These are phyloP conservation scores for Clanis bilineata DNA, from an alignment of 2,888 invertebrate species.

Conservation along the genomic window DNA sequence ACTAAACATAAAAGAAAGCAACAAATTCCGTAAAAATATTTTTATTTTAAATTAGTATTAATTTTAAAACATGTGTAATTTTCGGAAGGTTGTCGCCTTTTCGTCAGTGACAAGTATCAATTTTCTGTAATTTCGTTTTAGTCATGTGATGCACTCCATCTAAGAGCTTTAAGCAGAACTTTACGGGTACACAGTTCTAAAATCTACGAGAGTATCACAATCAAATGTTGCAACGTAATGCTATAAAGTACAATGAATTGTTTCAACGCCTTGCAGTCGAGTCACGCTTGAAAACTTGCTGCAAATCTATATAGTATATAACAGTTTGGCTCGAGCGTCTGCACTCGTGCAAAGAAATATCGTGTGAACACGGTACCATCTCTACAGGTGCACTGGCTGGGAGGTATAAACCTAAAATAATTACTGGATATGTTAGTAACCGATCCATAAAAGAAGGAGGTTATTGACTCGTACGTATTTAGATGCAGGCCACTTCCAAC, in stretches of 20 bases:
- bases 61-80: no score
- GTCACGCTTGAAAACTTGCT: neutral
- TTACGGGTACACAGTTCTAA: neutral
- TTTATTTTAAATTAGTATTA: no score
- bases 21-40: no score
- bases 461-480: no score
- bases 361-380: constrained; percentile 36
- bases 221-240: neutral
- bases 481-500: no score
- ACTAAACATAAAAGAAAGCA: no score
- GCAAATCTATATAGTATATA: constrained; percentile 29
- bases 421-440: neutral
- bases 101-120: no score
- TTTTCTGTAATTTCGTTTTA: no score
- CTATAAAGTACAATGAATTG: constrained; percentile 9
- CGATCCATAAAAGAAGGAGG: neutral
- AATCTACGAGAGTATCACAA: neutral
- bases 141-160: no score
- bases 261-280: constrained; percentile 3
- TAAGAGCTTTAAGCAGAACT: no score
- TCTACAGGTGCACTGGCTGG: constrained; percentile 37
- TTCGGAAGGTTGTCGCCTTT: no score
- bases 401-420: neutral
- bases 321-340: constrained; percentile 36
- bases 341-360: constrained; percentile 44